Base-by-base conservation (phyloP, 2,797 vertebrate genomes). In the Mus minutoides region DNA sequence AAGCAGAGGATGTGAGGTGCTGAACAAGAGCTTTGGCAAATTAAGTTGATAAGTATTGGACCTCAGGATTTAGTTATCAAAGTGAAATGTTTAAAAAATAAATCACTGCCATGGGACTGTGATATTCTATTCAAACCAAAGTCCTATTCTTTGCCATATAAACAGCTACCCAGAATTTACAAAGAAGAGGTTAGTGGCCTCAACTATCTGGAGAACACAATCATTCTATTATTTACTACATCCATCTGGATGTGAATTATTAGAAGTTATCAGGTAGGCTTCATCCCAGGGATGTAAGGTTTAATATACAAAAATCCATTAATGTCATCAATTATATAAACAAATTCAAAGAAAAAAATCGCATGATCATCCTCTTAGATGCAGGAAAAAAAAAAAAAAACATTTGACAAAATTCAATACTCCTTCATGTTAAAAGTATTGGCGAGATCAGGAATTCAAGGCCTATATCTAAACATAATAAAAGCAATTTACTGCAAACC, bases 1-100 rank as follows among this genome's bases (percentile, higher is more conserved):
- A 69, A 37, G 37, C 69, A 37, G n/a, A 82, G 79, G 82, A 34
- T 16, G 2, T 52, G 77, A 90, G 22, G 52, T 24, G 83, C 5
- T 54, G 22, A 69, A 56, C 7, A 78, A 85, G 34, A 85, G 24
- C 90, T 93, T 92, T 79, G n/a, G 83, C 54, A 91, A 75, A 34
- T 34, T 37, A 77, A 82, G 24, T 26, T 84, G 76, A 90, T 37
- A 84, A 92, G 94, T 76, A 5, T 9, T 89, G 34, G 19, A 89
- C 52, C 58, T 85, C 37, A 83, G 12, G 43, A 94, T 85, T 86
- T 85, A 89, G 54, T 10, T 76, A 76, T 73, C 87, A 93, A 31
- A 91, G 37, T 26, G 13, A 37, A 91, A 71, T 31, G 43, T 60
- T 71, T 90, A 58, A 87, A 21, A 97, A 82, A 62, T 11, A 73